Conservation (phyloP, 2,797 vertebrate species). For the Acrocephalus scirpaceus region DNA sequence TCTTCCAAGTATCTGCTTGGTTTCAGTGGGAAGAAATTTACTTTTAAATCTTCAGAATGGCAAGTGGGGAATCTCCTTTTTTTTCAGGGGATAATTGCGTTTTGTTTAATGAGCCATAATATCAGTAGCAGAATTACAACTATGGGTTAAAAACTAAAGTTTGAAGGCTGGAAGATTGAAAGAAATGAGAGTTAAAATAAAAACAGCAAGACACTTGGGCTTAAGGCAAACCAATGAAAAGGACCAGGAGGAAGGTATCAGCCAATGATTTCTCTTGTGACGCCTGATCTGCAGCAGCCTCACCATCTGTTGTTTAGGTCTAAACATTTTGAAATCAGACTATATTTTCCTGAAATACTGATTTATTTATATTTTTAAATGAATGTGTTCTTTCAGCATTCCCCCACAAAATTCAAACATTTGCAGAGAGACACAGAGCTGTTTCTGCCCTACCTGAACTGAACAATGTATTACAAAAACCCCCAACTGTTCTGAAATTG, state of each 20-base stretch:
- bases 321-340: not conserved
- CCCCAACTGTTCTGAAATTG: not conserved
- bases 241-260: not conserved
- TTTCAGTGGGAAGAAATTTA: not conserved
- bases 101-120: not conserved
- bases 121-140: not conserved
- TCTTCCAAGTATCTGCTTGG: not conserved
- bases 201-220: not conserved
- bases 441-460: not conserved
- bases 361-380: not conserved
- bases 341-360: not conserved
- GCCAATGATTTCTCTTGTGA: not conserved
- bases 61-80: not conserved
- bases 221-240: not conserved
- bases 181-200: not conserved
- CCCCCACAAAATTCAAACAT: not conserved
- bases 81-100: not conserved
- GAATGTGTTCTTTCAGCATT: not conserved
- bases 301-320: not conserved
- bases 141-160: not conserved
- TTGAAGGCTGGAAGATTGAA: not conserved
- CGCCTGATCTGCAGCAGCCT: not conserved
- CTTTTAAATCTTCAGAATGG: not conserved
- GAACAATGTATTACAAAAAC: not conserved
- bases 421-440: not conserved